Evolutionary conservation across 2,888 invertebrate species (phyloP), one percentile per base, ranked within the genome.

Genomic region (Labia minor): DNA sequence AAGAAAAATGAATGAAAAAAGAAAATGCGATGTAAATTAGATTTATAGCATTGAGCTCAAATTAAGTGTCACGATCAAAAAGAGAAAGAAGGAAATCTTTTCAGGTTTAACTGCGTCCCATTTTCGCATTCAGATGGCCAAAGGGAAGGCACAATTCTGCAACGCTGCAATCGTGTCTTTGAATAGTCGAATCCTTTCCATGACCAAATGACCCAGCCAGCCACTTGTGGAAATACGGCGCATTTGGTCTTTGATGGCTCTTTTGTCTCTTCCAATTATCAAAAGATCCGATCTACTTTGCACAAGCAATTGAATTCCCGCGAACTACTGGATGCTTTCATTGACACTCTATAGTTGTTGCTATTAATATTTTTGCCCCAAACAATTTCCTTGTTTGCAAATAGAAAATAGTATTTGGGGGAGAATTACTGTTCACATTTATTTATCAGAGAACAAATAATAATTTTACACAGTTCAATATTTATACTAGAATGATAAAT

Each of bases 391-490:
- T 49, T 49, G 49, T 49, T 49, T 49, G 16, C 49, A n/a, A 49
- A 49, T 49, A 49, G 49, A 49, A 49, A 49, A 49, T 49, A 16
- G 49, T 3, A 49, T 16, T 3, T 4, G 49, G 16, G 16, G 14
- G 49, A 49, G 49, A 49, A 49, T 49, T 49, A 49, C 16, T 4
- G n/a, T 4, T n/a, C 14, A 14, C 49, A 49, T 49, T 49, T 49
- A 49, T 49, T 49, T 49, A 49, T 49, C 49, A 49, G n/a, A n/a
- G n/a, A 49, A 49, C 49, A 49, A 49, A 49, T 49, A 49, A 49
- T 49, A 49, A 49, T 49, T 49, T 49, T 16, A 49, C 49, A 49
- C 49, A 49, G 49, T 49, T 49, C 49, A 49, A 49, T 49, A 49
- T 49, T 49, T 49, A 49, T 49, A 49, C 49, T 49, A 49, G 49